A percentile compares a stretch with the other conserved stretches of the same genome.
Conservation (phyloP, 2,888 invertebrate genomes). For the Microctonus brassicae region DNA sequence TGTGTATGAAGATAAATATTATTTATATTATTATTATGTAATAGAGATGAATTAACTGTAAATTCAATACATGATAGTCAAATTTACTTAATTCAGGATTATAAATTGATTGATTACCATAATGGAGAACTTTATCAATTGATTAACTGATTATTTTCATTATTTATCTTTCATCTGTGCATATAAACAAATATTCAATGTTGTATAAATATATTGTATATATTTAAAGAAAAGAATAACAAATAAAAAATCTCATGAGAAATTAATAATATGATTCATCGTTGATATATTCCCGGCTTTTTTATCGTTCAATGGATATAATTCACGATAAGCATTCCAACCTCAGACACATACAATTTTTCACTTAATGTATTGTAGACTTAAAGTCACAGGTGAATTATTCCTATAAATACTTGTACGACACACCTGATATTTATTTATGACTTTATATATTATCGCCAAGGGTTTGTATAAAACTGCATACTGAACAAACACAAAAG, state of each 20-base stretch:
- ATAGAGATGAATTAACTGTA: background rate
- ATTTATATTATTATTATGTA: background rate
- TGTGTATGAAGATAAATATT: background rate
- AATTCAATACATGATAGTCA: background rate
- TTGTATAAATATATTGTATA: background rate
- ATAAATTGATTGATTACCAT: too few relatives aligned
- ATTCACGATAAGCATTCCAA: background rate
- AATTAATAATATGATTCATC: background rate
- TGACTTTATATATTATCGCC: background rate
- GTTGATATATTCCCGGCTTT: background rate
- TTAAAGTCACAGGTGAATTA: background rate
- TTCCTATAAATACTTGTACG: background rate
- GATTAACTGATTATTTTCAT: too few relatives aligned
- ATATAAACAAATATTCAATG: background rate
- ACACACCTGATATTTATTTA: conserved; percentile 5
- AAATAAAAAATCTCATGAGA: background rate
- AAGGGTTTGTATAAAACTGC: conserved; percentile 40
- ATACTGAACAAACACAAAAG: conserved; percentile 51
- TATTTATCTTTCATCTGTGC: too few relatives aligned
- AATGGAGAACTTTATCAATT: too few relatives aligned
- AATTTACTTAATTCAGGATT: background rate
- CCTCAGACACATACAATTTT: background rate
- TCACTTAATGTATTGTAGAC: background rate
- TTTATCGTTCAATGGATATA: background rate
- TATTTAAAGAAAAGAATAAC: background rate